Percentiles rank a stretch among this genome's conserved stretches.
These are phyloP conservation scores for mouse (Mus musculus) DNA, from an alignment of 2,113 vertebrate species.

Conservation along the genomic window GRCm39 chr11:44995001-44995500, in stretches of 20 bases:
- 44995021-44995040: not conserved
- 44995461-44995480: conserved; percentile 47
- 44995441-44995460: not conserved
- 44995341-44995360: not conserved
- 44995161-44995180: no score
- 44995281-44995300: not conserved
- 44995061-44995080: not conserved
- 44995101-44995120: not conserved
- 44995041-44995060: not conserved
- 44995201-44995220: not conserved
- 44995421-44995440: not conserved
- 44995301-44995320: not conserved
- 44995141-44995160: not conserved
- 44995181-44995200: no score
- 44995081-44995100: not conserved
- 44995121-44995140: not conserved
- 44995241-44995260: not conserved
- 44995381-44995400: not conserved
- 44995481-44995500: conserved; percentile 13
- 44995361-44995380: not conserved
- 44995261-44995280: not conserved
- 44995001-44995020: not conserved
- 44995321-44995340: not conserved
- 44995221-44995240: not conserved
- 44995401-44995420: not conserved